A percentile compares a stretch with the other conserved stretches of the same genome.
Conservation (phyloP, 2,888 invertebrate species). For the Spicauda simplicius region DNA sequence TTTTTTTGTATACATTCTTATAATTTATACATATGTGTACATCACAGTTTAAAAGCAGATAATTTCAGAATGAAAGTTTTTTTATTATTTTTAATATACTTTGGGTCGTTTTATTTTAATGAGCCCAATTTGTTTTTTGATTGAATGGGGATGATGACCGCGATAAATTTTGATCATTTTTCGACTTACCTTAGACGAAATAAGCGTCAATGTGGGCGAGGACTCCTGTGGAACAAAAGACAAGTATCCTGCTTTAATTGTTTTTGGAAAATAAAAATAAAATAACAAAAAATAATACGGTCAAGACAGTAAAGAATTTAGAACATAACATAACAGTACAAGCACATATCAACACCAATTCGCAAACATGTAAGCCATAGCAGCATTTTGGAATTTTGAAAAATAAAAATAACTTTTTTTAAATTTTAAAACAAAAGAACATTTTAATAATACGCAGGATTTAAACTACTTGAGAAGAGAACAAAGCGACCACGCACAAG, state of each 20-base stretch:
- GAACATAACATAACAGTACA: not conserved
- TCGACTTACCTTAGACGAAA: conserved; percentile 90
- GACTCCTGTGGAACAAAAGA: conserved; percentile 89
- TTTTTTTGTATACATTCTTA: not conserved
- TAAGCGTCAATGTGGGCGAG: conserved; percentile 91
- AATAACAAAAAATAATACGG: conserved; percentile 13
- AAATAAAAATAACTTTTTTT: not conserved
- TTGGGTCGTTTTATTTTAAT: not conserved
- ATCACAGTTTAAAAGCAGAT: no score
- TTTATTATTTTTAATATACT: not conserved
- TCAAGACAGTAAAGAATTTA: conserved; percentile 5
- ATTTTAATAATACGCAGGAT: not conserved
- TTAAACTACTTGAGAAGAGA: not conserved
- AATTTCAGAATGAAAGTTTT: no score
- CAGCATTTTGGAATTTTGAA: not conserved
- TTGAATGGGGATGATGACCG: conserved; percentile 33
- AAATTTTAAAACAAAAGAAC: no score
- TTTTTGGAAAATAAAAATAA: conserved; percentile 46
- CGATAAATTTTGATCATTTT: conserved; percentile 42
- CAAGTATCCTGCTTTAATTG: conserved; percentile 76
- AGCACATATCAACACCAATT: conserved; percentile 20
- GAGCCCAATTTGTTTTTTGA: not conserved
- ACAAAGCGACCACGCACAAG: not conserved
- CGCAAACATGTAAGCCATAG: conserved; percentile 22
- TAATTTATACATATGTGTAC: no score